Base-by-base conservation (phyloP, 2,113 vertebrate species). In the Pachypanchax playfairii region DNA sequence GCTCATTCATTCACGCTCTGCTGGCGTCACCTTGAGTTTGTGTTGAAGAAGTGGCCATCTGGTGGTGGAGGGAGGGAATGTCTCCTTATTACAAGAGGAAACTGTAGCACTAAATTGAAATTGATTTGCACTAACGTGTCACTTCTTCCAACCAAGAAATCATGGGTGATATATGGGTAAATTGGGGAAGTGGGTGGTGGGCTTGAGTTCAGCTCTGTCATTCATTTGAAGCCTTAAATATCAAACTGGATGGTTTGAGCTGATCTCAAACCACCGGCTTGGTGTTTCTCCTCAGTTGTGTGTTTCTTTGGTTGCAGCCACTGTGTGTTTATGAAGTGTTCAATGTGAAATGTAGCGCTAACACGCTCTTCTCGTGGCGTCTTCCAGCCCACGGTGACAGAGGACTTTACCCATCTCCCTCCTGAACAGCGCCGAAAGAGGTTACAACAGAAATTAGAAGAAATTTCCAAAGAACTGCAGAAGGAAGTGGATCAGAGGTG, bases 401-500 rank as follows among this genome's bases (percentile, higher is more conserved):
- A 99, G 87, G 97, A 98, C 89, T 99, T 99, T 59, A 93, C 91
- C 70, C 97, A 99, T 73, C 93, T 99, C 58, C 97, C 97, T 17
- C 97, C 97, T 13, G 97, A 99, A 83, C 97, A 99, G 75, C 94
- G 97, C 70, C 92, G 97, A 68, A 99, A 99, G 90, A 93, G 94
- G 77, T 89, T 99, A 68, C 97, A 99, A 55, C 96, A 96, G 82
- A 94, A 94, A 84, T 93, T 96, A 0, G 96, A 99, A 70, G 96
- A 98, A 82, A 95, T 98, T 53, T 91, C 91, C 89, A 94, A 94
- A 90, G 96, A 98, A 73, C 85, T 99, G 60, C 96, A 99, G 85
- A 99, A 99, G 84, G 97, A 99, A 90, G 93, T 93, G 39, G 97
- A 99, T 90, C 96, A 98, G 91, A 98, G 97, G 97, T 98, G 59